Conservation (phyloP, 92 coral and sea anemone species). For the Epizoanthus stellaris region DNA sequence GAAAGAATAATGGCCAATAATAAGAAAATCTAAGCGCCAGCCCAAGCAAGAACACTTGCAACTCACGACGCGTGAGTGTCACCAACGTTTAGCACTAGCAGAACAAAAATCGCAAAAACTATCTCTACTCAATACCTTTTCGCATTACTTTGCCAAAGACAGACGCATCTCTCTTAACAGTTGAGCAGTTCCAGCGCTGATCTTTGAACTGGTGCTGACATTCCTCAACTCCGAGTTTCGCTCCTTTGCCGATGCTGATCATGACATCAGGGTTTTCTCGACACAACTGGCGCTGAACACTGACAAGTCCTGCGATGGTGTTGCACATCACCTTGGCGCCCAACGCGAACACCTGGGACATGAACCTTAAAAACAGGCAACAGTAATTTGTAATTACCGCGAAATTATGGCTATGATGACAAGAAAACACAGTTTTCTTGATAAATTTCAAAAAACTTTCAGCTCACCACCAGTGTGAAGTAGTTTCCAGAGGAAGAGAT, state of each 20-base stretch:
- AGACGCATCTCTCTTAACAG: slow-evolving; percentile 86
- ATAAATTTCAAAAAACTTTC: not conserved
- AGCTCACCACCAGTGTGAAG: slow-evolving; percentile 44
- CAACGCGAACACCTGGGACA: slow-evolving; percentile 94
- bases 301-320: slow-evolving; percentile 86
- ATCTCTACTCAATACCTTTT: slow-evolving; percentile 61
- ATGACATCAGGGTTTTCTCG: slow-evolving; percentile 96
- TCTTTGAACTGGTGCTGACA: slow-evolving; percentile 89
- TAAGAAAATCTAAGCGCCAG: too few species aligned
- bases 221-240: slow-evolving; percentile 88
- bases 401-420: slow-evolving; percentile 25
- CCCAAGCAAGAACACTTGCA: not conserved
- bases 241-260: slow-evolving; percentile 97
- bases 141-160: slow-evolving; percentile 97
- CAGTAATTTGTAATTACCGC: not conserved
- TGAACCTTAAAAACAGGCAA: slow-evolving; percentile 74
- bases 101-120: not conserved
- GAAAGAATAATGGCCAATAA: slow-evolving; percentile 3
- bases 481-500: slow-evolving; percentile 22
- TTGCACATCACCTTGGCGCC: slow-evolving; percentile 98
- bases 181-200: slow-evolving; percentile 98
- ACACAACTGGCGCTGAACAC: slow-evolving; percentile 84
- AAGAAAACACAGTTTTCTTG: slow-evolving; percentile 18
- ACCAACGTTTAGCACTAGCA: too few species aligned
- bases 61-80: not conserved